A percentile compares a stretch with the other conserved stretches of the same genome.
phyloP scores from a whole-genome alignment of 2,113 vertebrate genomes.

The Eira barbara region DNA sequence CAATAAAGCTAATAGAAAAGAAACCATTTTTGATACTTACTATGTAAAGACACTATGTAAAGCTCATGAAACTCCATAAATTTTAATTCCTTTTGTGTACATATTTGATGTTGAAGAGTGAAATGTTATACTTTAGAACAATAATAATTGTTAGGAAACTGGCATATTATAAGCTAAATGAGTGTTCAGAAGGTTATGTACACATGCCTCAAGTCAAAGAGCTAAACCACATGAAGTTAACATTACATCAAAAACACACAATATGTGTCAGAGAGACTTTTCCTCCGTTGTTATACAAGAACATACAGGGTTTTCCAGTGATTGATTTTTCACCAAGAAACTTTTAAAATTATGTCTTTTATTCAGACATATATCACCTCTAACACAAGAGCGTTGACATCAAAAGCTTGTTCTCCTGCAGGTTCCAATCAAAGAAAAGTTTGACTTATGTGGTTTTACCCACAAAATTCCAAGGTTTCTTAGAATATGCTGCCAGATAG shows the following conservation, averaged over 20 bases:
- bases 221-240: slow-evolving; percentile 53
- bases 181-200: slow-evolving; percentile 54
- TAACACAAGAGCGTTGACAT: slow-evolving; percentile 16
- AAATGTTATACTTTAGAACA: slow-evolving; percentile 58
- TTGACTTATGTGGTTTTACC: slow-evolving; percentile 43
- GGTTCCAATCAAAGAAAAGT: slow-evolving; percentile 51
- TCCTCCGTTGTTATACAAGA: slow-evolving; percentile 4
- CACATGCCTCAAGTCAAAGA: slow-evolving; percentile 53
- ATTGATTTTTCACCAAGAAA: slow-evolving; percentile 46
- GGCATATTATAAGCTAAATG: slow-evolving; percentile 48
- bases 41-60: background rate
- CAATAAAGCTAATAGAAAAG: slow-evolving; percentile 25
- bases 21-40: slow-evolving; percentile 34
- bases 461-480: slow-evolving; percentile 50
- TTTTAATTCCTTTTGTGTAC: slow-evolving; percentile 44
- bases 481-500: background rate
- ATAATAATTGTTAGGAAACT: slow-evolving; percentile 63
- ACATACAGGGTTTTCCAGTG: background rate
- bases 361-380: slow-evolving; percentile 19
- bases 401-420: slow-evolving; percentile 37
- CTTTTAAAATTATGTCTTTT: slow-evolving; percentile 42
- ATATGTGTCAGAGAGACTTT: background rate
- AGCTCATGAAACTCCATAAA: slow-evolving; percentile 35
- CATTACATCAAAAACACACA: slow-evolving; percentile 56
- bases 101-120: slow-evolving; percentile 37